Base-by-base conservation (phyloP, 2,888 invertebrate species). In the Amphipoea oculea region DNA sequence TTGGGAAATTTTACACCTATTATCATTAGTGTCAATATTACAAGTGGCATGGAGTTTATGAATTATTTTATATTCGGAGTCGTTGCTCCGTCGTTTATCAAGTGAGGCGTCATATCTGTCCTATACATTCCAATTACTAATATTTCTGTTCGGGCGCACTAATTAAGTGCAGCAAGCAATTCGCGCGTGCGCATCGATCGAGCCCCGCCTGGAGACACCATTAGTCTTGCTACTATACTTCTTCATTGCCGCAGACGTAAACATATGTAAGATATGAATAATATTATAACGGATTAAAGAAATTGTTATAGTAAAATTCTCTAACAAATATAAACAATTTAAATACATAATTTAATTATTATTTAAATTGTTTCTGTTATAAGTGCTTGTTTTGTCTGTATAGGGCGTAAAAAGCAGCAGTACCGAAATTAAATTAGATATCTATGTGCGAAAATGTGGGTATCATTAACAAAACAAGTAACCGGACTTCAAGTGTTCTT, bases 151-250 rank as follows among this genome's bases (percentile, higher is more conserved):
- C 92, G 92, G 92, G 90, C 87, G 91, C 92, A 93, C 94, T 96
- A 96, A 96, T 96, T 96, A 96, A 96, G 93, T 92, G 92, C 91
- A 90, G 95, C 94, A 94, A 93, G 94, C 94, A 95, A 95, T 95
- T 95, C 94, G 92, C 94, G 93, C 93, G 92, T 95, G 95, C 94
- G 94, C 95, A 94, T 93, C 93, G 94, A 94, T 93, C 92, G 91
- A 89, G 88, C 83, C 90, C 88, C 92, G 96, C 96, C 96, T 87
- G 94, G 89, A 95, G 96, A 94, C 93, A 96, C 92, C 94, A 96
- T 96, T 95, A 94, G 91, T 96, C 95, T 94, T 92, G 90, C 92
- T 92, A 92, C 91, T 91, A 92, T 93, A 91, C 91, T 83, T 90
- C 90, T 89, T 89, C 86, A 86, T 86, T 79, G 78, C 78, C 79